Percentiles rank a stretch among this genome's conserved stretches.
phyloP scores from a whole-genome alignment of 23 tunicate species.

The Styela plicata region DNA sequence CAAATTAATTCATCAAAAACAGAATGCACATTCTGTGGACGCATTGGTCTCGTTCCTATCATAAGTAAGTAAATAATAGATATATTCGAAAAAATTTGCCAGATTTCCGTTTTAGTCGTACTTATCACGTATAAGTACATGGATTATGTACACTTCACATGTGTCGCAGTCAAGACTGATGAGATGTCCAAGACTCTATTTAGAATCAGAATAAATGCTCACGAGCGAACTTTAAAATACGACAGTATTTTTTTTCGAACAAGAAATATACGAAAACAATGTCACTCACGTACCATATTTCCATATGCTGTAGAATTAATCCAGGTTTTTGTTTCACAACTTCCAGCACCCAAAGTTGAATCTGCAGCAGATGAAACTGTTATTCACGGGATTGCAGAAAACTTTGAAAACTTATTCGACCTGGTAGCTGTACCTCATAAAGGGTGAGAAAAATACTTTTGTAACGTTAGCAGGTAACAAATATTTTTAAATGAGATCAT shows the following conservation, averaged over 20 bases:
- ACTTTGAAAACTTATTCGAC: slow-evolving; percentile 7
- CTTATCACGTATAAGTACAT: neutral
- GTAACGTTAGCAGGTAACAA: too few relatives aligned
- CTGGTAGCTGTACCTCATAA: neutral
- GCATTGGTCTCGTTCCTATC: slow-evolving; percentile 3
- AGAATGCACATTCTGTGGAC: slow-evolving; percentile 11
- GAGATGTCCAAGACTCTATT: neutral
- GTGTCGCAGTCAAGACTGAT: neutral
- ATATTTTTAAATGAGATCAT: too few relatives aligned
- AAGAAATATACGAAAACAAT: too few relatives aligned
- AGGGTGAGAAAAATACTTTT: slow-evolving; percentile 14
- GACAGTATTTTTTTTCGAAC: too few relatives aligned
- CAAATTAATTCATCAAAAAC: neutral
- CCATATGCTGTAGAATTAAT: too few relatives aligned
- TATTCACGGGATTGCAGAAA: slow-evolving; percentile 23
- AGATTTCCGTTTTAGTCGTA: neutral
- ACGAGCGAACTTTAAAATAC: too few relatives aligned
- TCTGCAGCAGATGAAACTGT: neutral
- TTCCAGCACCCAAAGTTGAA: neutral
- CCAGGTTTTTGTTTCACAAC: too few relatives aligned
- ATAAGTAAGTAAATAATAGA: neutral
- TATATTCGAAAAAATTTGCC: neutral
- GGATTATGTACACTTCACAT: neutral
- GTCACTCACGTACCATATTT: too few relatives aligned
- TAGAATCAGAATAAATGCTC: too few relatives aligned